Percentiles rank a stretch among this genome's conserved stretches.
Conservation (phyloP, 2,888 invertebrate species). For the Cephus sareptanus region DNA sequence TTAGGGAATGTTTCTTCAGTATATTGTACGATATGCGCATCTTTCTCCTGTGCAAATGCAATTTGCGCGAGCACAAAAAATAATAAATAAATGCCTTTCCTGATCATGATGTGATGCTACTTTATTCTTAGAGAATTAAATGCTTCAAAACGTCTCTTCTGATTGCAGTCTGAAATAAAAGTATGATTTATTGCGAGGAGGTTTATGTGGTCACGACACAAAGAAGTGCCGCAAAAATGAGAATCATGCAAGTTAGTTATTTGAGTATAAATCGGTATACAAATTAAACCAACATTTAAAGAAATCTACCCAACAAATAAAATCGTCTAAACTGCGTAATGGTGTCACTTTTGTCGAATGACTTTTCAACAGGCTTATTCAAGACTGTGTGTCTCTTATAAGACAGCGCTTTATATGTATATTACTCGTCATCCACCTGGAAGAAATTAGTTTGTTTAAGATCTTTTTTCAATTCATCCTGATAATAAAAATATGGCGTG, state of each 20-base stretch:
- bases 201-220: too few species aligned
- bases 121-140: neutral
- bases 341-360: too few species aligned
- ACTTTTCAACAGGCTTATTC: too few species aligned
- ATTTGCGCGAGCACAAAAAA: conserved; percentile 39
- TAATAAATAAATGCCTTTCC: conserved; percentile 35
- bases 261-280: too few species aligned
- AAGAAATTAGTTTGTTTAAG: conserved; percentile 26
- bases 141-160: too few species aligned
- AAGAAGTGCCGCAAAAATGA: too few species aligned
- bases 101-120: conserved; percentile 22
- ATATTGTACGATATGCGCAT: conserved; percentile 67
- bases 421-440: conserved; percentile 46
- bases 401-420: conserved; percentile 8
- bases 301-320: too few species aligned
- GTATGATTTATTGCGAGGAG: too few species aligned
- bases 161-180: too few species aligned
- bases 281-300: too few species aligned
- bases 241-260: too few species aligned
- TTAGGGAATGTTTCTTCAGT: conserved; percentile 73
- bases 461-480: neutral
- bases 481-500: neutral
- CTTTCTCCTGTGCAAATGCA: conserved; percentile 52
- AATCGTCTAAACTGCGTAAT: too few species aligned
- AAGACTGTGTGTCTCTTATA: conserved; percentile 19